These are phyloP conservation scores for Ostrea edulis DNA, from an alignment of 1,140 invertebrate species.

Conservation along the genomic window DNA sequence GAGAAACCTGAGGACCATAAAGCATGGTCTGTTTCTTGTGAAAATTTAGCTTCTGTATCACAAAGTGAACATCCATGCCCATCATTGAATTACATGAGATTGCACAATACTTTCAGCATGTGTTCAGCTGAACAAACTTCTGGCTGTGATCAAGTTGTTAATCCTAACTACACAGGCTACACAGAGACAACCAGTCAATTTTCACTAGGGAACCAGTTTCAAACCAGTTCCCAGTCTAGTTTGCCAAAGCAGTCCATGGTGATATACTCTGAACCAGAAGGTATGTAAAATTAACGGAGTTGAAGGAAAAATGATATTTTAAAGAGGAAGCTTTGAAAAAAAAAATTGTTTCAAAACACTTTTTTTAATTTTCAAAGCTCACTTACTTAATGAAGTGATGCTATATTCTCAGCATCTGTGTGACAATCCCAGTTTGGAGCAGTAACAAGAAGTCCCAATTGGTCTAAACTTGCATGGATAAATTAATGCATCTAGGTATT, in stretches of 20 bases:
- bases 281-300: not conserved
- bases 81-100: conserved; percentile 26
- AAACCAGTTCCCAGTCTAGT: not conserved
- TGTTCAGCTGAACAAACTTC: conserved; percentile 13
- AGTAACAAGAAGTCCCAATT: no score
- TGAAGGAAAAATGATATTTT: not conserved
- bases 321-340: no score
- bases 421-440: no score
- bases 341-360: no score
- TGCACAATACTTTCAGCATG: not conserved
- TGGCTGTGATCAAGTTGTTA: not conserved
- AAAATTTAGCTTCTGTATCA: not conserved
- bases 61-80: not conserved
- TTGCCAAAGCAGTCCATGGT: conserved; percentile 42
- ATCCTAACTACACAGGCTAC: not conserved
- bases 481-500: no score
- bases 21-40: conserved; percentile 11
- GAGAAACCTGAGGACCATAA: not conserved
- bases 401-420: no score
- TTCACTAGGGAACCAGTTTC: not conserved
- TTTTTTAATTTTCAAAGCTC: no score
- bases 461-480: no score
- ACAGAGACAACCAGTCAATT: not conserved
- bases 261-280: conserved; percentile 43
- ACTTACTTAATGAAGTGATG: no score